Percentiles rank a stretch among this genome's conserved stretches.
These are phyloP conservation scores for Holacanthella duospinosa DNA, from an alignment of 2,888 invertebrate genomes.

Conservation along the genomic window DNA sequence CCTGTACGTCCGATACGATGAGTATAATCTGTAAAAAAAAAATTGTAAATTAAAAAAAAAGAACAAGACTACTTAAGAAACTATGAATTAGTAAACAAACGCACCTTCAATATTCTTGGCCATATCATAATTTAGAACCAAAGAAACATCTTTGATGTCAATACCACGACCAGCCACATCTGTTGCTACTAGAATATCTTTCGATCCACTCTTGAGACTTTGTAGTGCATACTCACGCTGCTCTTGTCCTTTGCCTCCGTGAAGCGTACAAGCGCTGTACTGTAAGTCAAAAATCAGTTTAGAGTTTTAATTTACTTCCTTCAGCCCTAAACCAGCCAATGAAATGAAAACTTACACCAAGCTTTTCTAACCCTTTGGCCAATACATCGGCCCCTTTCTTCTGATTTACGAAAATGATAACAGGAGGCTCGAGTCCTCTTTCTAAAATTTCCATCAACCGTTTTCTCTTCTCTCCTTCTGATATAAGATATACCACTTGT, in stretches of 20 bases:
- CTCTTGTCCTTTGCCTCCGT: constrained; percentile 99
- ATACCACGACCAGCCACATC: constrained; percentile 99
- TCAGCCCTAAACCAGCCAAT: constrained; percentile 7
- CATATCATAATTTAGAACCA: constrained; percentile 99
- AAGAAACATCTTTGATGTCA: constrained; percentile 97
- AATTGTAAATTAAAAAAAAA: neutral
- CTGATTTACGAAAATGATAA: constrained; percentile 99
- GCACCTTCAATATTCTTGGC: constrained; percentile 90
- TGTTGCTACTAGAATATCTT: constrained; percentile 97
- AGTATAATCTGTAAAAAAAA: constrained; percentile 64
- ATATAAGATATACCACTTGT: constrained; percentile 91
- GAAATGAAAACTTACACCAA: constrained; percentile 53
- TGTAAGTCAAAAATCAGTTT: constrained; percentile 39
- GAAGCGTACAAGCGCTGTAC: constrained; percentile 92
- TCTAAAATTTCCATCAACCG: constrained; percentile 88
- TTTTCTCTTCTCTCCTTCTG: constrained; percentile 90
- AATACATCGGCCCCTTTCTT: constrained; percentile 98
- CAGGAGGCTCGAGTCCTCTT: constrained; percentile 85
- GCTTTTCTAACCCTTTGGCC: constrained; percentile 91
- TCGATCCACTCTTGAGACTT: constrained; percentile 86
- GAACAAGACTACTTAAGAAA: neutral
- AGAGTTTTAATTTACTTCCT: constrained; percentile 1
- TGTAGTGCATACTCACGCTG: constrained; percentile 97
- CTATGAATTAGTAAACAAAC: neutral
- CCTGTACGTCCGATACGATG: constrained; percentile 99